A percentile compares a stretch with the other conserved stretches of the same genome.
These are phyloP conservation scores for Xylota sylvarum DNA, from an alignment of 2,888 invertebrate genomes.

Conservation along the genomic window DNA sequence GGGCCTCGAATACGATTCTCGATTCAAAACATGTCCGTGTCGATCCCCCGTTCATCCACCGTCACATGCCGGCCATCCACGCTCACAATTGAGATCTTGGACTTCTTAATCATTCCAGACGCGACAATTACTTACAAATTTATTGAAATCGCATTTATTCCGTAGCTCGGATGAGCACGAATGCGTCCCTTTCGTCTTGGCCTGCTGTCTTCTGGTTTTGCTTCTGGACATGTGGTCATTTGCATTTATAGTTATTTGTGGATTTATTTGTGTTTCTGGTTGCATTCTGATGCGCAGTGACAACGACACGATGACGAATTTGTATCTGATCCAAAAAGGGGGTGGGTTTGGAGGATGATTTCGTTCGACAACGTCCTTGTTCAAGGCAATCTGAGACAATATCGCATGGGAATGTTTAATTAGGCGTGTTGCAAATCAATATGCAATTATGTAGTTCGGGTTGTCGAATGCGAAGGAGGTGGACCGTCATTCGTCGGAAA, in stretches of 20 bases:
- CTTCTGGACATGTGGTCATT: constrained; percentile 34
- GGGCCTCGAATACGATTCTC: constrained; percentile 44
- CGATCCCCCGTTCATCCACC: constrained; percentile 18
- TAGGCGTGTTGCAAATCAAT: constrained; percentile 8
- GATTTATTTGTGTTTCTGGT: constrained; percentile 18
- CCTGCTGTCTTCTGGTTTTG: too few species aligned
- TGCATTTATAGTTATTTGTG: constrained; percentile 42
- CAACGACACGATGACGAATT: constrained; percentile 43
- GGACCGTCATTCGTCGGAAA: too few species aligned
- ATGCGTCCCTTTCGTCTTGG: background rate
- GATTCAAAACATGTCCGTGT: constrained; percentile 67
- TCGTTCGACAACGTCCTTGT: constrained; percentile 52
- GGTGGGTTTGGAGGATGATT: constrained; percentile 29
- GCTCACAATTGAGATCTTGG: constrained; percentile 62
- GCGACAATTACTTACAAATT: constrained; percentile 58
- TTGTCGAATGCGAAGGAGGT: too few species aligned
- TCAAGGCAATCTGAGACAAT: constrained; percentile 36
- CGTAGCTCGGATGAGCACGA: background rate
- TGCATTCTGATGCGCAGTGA: constrained; percentile 43
- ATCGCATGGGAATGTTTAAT: constrained; percentile 42
- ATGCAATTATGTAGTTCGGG: background rate
- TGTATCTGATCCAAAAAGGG: constrained; percentile 18
- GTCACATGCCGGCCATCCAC: constrained; percentile 53
- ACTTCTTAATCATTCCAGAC: constrained; percentile 66
- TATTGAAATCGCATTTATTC: constrained; percentile 58